Conservation (phyloP, 2,888 invertebrate species). For the Noctua comes region DNA sequence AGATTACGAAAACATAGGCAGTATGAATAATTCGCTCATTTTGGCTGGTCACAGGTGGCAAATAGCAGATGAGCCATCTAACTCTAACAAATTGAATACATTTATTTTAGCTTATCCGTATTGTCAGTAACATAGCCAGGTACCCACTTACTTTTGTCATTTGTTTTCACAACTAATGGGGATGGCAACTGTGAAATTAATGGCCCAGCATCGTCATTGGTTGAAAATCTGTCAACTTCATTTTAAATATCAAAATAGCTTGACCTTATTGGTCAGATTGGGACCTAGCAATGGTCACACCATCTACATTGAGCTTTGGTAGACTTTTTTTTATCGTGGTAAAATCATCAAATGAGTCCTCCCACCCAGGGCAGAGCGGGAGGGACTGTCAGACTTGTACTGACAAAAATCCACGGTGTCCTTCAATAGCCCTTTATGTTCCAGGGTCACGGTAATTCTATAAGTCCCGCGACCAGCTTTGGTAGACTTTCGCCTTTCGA, state of each 20-base stretch:
- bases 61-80: slow-evolving; percentile 21
- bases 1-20: not conserved
- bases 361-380: too few species aligned
- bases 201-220: not conserved
- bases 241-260: not conserved
- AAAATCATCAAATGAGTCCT: too few species aligned
- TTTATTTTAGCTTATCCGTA: slow-evolving; percentile 11
- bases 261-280: not conserved
- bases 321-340: too few species aligned
- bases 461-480: too few species aligned
- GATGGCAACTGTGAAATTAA: not conserved
- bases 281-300: not conserved
- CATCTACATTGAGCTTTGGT: not conserved
- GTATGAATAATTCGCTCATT: slow-evolving; percentile 30
- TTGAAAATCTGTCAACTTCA: not conserved
- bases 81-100: slow-evolving; percentile 39
- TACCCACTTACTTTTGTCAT: not conserved
- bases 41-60: slow-evolving; percentile 37
- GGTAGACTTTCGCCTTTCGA: not conserved
- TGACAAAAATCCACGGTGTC: too few species aligned
- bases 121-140: not conserved
- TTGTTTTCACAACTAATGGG: not conserved
- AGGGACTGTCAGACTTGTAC: too few species aligned
- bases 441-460: too few species aligned
- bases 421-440: too few species aligned